Percentiles rank a stretch among this genome's conserved stretches.
Evolutionary conservation across 2,113 vertebrate species (phyloP).

Genomic region (Pteruthius melanotis): DNA sequence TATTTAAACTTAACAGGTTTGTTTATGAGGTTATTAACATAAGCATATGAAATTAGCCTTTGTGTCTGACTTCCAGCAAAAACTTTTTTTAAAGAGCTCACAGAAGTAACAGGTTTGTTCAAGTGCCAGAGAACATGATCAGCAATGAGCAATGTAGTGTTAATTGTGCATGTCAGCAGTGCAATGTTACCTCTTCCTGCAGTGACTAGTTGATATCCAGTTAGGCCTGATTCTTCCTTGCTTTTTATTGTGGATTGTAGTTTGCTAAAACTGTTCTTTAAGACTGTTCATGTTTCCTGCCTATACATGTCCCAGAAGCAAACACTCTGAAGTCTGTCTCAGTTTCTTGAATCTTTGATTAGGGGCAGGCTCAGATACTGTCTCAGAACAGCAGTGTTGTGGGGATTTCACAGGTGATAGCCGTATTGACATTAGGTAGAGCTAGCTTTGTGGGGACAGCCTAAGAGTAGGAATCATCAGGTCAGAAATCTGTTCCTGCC

Average conservation of each 20-base stretch:
- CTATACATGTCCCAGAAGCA: background rate
- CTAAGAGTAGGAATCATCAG: background rate
- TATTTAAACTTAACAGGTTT: background rate
- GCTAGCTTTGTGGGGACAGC: background rate
- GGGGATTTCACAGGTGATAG: background rate
- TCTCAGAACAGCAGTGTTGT: background rate
- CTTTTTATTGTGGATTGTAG: background rate
- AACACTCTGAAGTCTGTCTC: background rate
- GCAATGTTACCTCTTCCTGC: background rate
- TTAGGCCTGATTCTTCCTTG: background rate
- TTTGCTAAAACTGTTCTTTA: background rate
- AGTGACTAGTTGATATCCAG: background rate
- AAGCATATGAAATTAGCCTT: background rate
- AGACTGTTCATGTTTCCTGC: background rate
- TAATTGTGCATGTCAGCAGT: background rate
- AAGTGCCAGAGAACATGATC: background rate
- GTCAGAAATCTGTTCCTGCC: background rate
- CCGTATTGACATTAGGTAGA: background rate
- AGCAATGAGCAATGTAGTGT: background rate
- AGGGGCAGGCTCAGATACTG: background rate
- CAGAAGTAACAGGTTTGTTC: background rate
- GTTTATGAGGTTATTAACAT: background rate
- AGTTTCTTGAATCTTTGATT: background rate
- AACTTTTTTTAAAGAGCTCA: background rate
- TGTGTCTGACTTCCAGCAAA: background rate